Base-by-base conservation (phyloP, 2,888 invertebrate genomes). In the Chrysolina haemoptera region DNA sequence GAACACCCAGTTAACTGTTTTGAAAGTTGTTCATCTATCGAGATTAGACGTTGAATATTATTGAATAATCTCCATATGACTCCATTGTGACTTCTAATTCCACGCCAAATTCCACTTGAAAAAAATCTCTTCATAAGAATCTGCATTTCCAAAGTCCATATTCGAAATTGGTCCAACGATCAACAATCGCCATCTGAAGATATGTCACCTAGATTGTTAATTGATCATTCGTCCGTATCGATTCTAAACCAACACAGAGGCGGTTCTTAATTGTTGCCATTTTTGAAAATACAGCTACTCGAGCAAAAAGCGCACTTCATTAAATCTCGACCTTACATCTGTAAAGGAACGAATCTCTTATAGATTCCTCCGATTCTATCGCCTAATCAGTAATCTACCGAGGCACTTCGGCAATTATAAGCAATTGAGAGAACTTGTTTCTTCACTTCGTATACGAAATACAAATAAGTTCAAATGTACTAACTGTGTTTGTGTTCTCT, bases 231-330 rank as follows among this genome's bases (percentile, higher is more conserved):
- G 35, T 22, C 59, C n/a, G 6, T 59, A 59, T 59, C 59, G 10
- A 53, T 35, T 59, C 59, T 35, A 27, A n/a, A 59, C 6, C 22
- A 59, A 59, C 22, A 59, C 27, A 59, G 2, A 59, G 27, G 35
- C n/a, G 59, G 59, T 59, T 14, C 40, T 67, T 67, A 53, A 67
- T 67, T 67, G 67, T 53, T 53, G 40, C 67, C 67, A 67, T 67
- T 67, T 67, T 67, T 67, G 67, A 67, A 67, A 35, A 67, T 53
- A 67, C 67, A 67, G 67, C 67, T 67, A 67, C 18, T 18, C 53
- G 41, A 35, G 53, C 67, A 67, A 67, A 67, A 67, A 67, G 40
- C 14, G 27, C 12, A 18, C 40, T 40, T 67, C 67, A 67, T 67
- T 53, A 67, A 67, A 67, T 67, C 67, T 53, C 40, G 48, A 67